Conservation (phyloP, 2,113 vertebrate genomes). For the Rutilus rutilus region DNA sequence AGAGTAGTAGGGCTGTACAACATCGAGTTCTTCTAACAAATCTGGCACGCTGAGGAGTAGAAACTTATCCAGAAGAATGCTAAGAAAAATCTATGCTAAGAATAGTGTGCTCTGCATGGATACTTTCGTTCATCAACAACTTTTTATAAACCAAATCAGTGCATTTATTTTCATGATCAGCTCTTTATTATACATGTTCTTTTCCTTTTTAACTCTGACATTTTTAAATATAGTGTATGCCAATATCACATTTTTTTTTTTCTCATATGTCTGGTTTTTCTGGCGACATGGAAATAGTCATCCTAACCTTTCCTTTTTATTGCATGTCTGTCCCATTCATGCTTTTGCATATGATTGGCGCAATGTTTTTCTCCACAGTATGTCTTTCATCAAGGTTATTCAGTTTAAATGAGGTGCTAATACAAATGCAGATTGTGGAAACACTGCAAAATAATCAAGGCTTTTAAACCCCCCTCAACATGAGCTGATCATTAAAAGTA, state of each 20-base stretch:
- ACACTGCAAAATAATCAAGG: slow-evolving; percentile 37
- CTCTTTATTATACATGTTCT: neutral
- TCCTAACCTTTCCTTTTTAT: neutral
- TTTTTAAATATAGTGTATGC: slow-evolving; percentile 21
- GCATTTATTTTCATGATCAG: neutral
- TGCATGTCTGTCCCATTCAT: slow-evolving; percentile 26
- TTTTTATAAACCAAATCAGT: slow-evolving; percentile 23
- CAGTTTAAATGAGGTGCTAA: slow-evolving; percentile 20
- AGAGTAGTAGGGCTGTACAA: neutral
- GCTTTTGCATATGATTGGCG: neutral
- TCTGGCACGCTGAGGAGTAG: no score
- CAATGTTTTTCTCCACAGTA: slow-evolving; percentile 18
- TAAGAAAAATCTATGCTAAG: neutral
- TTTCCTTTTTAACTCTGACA: neutral
- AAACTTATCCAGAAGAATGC: no score
- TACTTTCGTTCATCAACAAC: neutral
- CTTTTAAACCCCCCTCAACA: slow-evolving; percentile 13
- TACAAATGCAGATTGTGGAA: slow-evolving; percentile 13
- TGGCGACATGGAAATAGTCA: neutral
- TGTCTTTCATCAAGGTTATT: slow-evolving; percentile 27
- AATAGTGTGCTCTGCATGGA: neutral
- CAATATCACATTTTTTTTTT: neutral
- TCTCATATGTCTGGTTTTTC: neutral
- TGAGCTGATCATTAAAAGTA: slow-evolving; percentile 43
- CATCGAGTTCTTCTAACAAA: no score